These are phyloP conservation scores for Drosophila tripunctata DNA, from an alignment of 2,888 invertebrate genomes.

Conservation along the genomic window DNA sequence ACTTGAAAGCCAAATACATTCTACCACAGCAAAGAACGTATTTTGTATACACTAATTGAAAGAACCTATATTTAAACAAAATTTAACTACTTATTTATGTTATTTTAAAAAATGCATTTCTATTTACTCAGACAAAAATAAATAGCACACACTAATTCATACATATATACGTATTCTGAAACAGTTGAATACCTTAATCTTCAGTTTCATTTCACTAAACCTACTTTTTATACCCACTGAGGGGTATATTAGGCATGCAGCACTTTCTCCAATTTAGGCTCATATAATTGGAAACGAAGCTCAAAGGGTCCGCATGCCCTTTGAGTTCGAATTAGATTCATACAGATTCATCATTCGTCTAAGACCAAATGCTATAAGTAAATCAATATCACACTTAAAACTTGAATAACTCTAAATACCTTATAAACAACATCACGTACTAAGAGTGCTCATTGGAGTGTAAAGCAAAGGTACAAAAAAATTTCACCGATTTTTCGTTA, in stretches of 20 bases:
- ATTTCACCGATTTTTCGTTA: constrained; percentile 30
- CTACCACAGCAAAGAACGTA: neutral
- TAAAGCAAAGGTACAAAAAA: neutral
- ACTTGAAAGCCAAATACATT: constrained; percentile 16
- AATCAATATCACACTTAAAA: neutral
- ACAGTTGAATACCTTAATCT: too few species aligned
- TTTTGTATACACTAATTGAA: neutral
- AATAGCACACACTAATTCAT: too few species aligned
- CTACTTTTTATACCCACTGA: too few species aligned
- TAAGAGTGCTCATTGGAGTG: constrained; percentile 17
- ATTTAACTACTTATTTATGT: too few species aligned
- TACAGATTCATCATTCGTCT: neutral
- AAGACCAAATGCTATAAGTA: neutral
- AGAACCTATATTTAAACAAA: neutral
- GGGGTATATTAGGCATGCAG: too few species aligned
- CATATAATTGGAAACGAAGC: too few species aligned
- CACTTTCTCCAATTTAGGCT: too few species aligned
- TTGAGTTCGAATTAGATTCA: neutral
- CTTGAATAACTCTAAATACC: neutral
- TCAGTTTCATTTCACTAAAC: too few species aligned
- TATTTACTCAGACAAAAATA: too few species aligned
- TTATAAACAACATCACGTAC: constrained; percentile 1
- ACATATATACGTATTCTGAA: too few species aligned
- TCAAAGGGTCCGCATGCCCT: too few species aligned
- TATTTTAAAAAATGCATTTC: too few species aligned